Evolutionary conservation across 2,888 invertebrate species (phyloP).

Genomic region (Gerosis bhagava): DNA sequence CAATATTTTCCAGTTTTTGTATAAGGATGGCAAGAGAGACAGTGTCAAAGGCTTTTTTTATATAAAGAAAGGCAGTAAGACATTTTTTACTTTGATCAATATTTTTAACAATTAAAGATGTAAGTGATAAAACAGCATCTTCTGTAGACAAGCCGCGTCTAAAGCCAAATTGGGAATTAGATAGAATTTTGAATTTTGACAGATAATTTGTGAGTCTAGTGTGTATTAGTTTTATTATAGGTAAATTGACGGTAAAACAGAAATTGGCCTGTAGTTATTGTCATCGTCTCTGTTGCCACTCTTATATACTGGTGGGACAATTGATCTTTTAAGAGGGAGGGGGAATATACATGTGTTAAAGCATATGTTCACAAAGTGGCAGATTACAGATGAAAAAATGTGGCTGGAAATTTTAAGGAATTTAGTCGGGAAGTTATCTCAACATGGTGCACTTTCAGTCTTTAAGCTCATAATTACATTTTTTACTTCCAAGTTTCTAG

Average conservation of each 20-base stretch:
- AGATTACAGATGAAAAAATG: background rate
- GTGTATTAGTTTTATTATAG: conserved; percentile 7
- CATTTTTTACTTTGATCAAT: no score
- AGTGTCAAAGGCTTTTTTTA: no score
- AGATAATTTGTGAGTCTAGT: conserved; percentile 5
- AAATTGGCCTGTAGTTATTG: no score
- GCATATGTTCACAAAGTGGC: conserved; percentile 2
- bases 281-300: conserved; percentile 1
- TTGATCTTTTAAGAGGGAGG: background rate
- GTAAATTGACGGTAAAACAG: no score
- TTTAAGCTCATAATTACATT: background rate
- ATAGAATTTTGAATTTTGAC: conserved; percentile 4
- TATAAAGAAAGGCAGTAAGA: no score
- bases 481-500: no score
- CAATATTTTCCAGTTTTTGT: no score
- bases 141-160: conserved; percentile 4
- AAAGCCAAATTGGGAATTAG: conserved; percentile 13
- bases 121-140: conserved; percentile 7
- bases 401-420: conserved; percentile 1
- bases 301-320: conserved; percentile 8
- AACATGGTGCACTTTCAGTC: background rate
- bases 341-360: conserved; percentile 4
- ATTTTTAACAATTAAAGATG: no score
- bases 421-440: conserved; percentile 8
- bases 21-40: no score